phyloP scores from a whole-genome alignment of 2,797 vertebrate genomes.

The Microctenopoma stevenorrisi region DNA sequence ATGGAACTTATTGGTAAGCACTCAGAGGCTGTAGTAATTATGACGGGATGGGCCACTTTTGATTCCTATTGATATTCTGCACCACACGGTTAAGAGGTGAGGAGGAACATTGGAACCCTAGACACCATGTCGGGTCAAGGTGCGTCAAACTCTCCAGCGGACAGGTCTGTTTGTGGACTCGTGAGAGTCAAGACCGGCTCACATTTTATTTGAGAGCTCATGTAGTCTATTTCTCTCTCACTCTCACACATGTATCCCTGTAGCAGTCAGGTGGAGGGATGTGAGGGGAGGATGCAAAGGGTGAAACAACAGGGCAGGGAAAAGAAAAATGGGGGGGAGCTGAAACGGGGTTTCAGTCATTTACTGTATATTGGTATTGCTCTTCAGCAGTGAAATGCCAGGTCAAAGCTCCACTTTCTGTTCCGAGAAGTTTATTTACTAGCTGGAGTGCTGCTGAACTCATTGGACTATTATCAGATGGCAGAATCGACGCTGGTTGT shows the following conservation, averaged over 20 bases:
- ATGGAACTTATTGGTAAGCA: too few relatives aligned
- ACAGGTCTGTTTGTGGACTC: conserved; percentile 67
- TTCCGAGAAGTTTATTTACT: conserved; percentile 58
- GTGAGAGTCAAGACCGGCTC: conserved; percentile 57
- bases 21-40: too few relatives aligned
- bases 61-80: conserved; percentile 66
- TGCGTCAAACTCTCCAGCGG: conserved; percentile 65
- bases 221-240: conserved; percentile 36
- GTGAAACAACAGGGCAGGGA: conserved; percentile 1
- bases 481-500: conserved; percentile 38
- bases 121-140: conserved; percentile 72
- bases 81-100: conserved; percentile 54
- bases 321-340: conserved; percentile 4
- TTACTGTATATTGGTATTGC: conserved; percentile 51
- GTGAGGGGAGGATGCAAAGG: conserved; percentile 5
- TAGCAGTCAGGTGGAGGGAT: conserved; percentile 45
- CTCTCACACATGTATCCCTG: conserved; percentile 28
- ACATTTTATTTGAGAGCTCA: conserved; percentile 68
- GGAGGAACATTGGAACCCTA: conserved; percentile 59
- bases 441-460: conserved; percentile 57
- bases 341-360: conserved; percentile 64
- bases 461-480: conserved; percentile 57
- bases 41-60: conserved; percentile 17
- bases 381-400: conserved; percentile 61
- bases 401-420: conserved; percentile 61